Percentiles rank a stretch among this genome's conserved stretches.
These are phyloP conservation scores for Halcyon badia DNA, from an alignment of 2,797 vertebrate genomes.

Conservation along the genomic window DNA sequence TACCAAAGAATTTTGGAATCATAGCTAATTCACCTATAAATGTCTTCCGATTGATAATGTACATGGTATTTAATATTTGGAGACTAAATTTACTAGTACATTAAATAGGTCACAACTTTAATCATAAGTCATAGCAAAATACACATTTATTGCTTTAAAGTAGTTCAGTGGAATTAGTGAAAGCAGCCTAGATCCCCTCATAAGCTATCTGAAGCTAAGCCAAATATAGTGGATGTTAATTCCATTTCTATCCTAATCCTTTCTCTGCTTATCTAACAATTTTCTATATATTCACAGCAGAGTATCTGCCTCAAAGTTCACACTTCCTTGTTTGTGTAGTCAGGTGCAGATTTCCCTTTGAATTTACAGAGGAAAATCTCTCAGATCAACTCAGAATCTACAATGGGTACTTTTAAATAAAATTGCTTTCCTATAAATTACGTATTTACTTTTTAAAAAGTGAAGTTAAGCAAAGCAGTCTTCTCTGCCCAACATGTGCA, in stretches of 20 bases:
- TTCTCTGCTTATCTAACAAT: constrained; percentile 58
- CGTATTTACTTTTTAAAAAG: neutral
- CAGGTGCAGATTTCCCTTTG: neutral
- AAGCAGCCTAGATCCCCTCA: constrained; percentile 76
- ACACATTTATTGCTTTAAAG: constrained; percentile 74
- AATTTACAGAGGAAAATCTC: neutral
- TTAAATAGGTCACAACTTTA: constrained; percentile 74
- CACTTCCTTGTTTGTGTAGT: neutral
- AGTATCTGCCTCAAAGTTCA: neutral
- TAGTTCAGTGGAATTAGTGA: constrained; percentile 77
- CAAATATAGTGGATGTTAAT: constrained; percentile 81
- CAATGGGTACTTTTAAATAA: neutral
- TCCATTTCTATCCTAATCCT: constrained; percentile 79
- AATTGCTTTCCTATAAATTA: neutral
- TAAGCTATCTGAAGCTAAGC: constrained; percentile 79
- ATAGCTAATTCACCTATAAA: neutral
- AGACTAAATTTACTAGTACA: neutral
- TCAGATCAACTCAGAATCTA: neutral
- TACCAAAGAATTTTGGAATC: neutral
- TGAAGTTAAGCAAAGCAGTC: neutral
- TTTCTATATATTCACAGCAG: constrained; percentile 26
- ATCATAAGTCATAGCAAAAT: constrained; percentile 72
- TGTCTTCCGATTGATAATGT: neutral
- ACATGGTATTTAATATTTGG: neutral
- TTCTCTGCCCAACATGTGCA: accelerated